These are phyloP conservation scores for Rhineura floridana DNA, from an alignment of 2,113 vertebrate genomes.

Conservation along the genomic window DNA sequence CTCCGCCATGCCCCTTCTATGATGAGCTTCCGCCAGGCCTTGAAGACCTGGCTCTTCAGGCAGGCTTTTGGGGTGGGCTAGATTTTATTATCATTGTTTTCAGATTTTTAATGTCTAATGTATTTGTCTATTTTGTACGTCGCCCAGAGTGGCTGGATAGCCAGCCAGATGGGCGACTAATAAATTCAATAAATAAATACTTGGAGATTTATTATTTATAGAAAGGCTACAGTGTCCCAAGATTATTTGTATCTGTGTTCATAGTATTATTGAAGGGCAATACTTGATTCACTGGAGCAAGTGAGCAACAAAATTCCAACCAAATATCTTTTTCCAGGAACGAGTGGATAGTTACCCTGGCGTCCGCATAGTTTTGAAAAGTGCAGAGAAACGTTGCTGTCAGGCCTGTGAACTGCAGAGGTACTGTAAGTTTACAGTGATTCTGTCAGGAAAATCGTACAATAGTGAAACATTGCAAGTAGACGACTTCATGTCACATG, in stretches of 20 bases:
- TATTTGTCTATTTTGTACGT: no score
- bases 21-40: no score
- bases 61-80: no score
- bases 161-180: no score
- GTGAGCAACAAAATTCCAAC: neutral
- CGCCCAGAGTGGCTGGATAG: no score
- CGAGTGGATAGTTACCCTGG: slow-evolving; percentile 83
- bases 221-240: neutral
- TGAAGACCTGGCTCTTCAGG: no score
- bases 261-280: neutral
- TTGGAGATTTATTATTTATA: neutral
- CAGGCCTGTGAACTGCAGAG: slow-evolving; percentile 82
- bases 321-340: slow-evolving; percentile 73
- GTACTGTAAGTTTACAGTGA: slow-evolving; percentile 71
- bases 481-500: slow-evolving; percentile 84
- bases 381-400: slow-evolving; percentile 52
- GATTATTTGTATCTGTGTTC: neutral
- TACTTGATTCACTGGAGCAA: neutral
- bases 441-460: slow-evolving; percentile 81
- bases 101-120: no score
- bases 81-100: no score
- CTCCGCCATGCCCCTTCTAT: no score
- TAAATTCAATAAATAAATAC: no score
- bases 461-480: slow-evolving; percentile 76
- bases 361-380: slow-evolving; percentile 51